Evolutionary conservation across 2,888 invertebrate genomes (phyloP), one percentile per base, ranked within the genome.

Genomic region (Chesias legatella): DNA sequence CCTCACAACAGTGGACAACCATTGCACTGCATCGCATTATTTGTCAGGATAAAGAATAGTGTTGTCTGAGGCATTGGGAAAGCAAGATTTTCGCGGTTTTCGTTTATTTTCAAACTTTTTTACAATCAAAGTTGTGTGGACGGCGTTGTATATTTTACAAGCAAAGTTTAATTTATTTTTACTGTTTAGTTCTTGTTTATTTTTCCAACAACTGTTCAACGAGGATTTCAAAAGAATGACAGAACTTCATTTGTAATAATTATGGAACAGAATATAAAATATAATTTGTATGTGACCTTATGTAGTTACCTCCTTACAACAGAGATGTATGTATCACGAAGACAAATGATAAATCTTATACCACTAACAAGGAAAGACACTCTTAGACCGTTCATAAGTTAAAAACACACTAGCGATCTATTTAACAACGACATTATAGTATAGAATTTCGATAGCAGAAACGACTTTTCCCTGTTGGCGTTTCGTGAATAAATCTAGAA

Each of bases 401-500:
- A n/a, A n/a, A n/a, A n/a, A n/a, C n/a, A n/a, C n/a, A n/a, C n/a
- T n/a, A n/a, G n/a, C n/a, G n/a, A n/a, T n/a, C n/a, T n/a, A n/a
- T n/a, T n/a, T n/a, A n/a, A n/a, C n/a, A n/a, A n/a, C n/a, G n/a
- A n/a, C n/a, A n/a, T n/a, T n/a, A n/a, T n/a, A n/a, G n/a, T n/a
- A n/a, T n/a, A n/a, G n/a, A n/a, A n/a, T n/a, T n/a, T n/a, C n/a
- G n/a, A n/a, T n/a, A n/a, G n/a, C n/a, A 23, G 28, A 43, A 35
- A 22, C 29, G 38, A 31, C 38, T 43, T 38, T 43, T 34, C 33
- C 33, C 33, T 35, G 34, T 38, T n/a, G n/a, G n/a, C 43, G 39
- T 21, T 33, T 25, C 48, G 48, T 47, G 51, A 57, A 56, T 60
- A 39, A 44, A 44, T 44, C 44, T 25, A 22, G 39, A 35, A 39